These are phyloP conservation scores for Aegotheles bennettii DNA, from an alignment of 2,113 vertebrate genomes.

Conservation along the genomic window DNA sequence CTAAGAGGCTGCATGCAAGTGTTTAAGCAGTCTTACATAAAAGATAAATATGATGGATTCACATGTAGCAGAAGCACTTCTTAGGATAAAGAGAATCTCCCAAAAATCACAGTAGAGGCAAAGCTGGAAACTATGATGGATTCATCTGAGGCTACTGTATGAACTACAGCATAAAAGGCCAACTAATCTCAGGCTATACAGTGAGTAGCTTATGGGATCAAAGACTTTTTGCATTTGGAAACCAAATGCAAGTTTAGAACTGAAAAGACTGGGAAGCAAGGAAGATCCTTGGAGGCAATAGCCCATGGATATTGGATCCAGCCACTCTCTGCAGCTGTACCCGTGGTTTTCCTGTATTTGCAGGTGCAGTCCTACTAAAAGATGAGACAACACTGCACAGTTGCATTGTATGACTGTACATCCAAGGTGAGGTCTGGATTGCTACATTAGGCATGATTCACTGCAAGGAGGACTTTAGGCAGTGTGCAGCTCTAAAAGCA, in stretches of 20 bases:
- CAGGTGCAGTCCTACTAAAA: neutral
- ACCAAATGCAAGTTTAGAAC: neutral
- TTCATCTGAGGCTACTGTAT: neutral
- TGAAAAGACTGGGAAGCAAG: neutral
- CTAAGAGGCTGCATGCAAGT: conserved; percentile 20
- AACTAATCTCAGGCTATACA: neutral
- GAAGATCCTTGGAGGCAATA: neutral
- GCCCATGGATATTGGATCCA: neutral
- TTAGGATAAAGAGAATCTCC: conserved; percentile 1
- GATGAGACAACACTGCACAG: neutral
- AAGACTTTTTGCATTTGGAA: neutral
- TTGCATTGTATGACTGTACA: neutral
- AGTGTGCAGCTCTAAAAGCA: neutral
- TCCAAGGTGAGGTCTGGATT: neutral
- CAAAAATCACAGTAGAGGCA: neutral
- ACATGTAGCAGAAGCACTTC: neutral
- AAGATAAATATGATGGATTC: conserved; percentile 15
- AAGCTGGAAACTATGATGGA: neutral
- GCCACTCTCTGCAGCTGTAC: neutral
- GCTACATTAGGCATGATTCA: neutral
- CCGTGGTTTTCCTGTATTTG: neutral
- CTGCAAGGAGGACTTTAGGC: neutral
- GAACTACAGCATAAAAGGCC: neutral
- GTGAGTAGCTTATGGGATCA: neutral
- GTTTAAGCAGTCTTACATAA: conserved; percentile 16